Percentiles rank a stretch among this genome's conserved stretches.
These are phyloP conservation scores for Megaceryle maxima DNA, from an alignment of 2,113 vertebrate genomes.

Conservation along the genomic window DNA sequence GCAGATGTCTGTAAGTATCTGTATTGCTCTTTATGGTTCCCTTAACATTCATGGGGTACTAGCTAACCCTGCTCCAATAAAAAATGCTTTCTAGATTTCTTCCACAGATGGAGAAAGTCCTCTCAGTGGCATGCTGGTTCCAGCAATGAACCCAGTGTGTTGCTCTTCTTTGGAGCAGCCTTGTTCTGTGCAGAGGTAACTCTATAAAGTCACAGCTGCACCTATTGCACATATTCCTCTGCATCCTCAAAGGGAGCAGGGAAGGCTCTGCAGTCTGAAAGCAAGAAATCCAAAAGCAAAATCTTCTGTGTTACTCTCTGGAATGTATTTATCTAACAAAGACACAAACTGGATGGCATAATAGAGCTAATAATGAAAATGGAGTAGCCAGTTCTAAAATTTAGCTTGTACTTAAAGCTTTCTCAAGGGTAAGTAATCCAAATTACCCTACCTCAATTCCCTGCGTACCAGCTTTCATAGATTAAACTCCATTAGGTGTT, in stretches of 20 bases:
- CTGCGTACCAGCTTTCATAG: neutral
- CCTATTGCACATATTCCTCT: neutral
- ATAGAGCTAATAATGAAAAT: neutral
- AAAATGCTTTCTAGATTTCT: neutral
- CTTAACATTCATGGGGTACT: neutral
- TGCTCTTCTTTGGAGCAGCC: neutral
- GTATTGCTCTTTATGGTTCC: neutral
- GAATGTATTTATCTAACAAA: neutral
- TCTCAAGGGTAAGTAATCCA: neutral
- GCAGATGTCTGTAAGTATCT: conserved; percentile 60
- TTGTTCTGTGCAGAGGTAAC: neutral
- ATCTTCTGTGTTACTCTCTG: neutral
- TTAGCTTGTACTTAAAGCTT: neutral
- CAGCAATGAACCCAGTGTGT: neutral
- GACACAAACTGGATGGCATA: neutral
- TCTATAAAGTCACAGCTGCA: neutral
- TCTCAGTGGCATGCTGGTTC: neutral
- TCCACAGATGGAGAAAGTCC: neutral
- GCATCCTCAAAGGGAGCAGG: neutral
- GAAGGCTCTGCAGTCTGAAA: neutral
- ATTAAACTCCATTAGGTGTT: neutral
- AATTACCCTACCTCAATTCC: neutral
- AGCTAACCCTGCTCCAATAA: neutral
- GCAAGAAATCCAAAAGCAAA: neutral
- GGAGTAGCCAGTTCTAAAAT: neutral